phyloP scores from a whole-genome alignment of 2,797 vertebrate genomes.

The Tamandua tetradactyla region DNA sequence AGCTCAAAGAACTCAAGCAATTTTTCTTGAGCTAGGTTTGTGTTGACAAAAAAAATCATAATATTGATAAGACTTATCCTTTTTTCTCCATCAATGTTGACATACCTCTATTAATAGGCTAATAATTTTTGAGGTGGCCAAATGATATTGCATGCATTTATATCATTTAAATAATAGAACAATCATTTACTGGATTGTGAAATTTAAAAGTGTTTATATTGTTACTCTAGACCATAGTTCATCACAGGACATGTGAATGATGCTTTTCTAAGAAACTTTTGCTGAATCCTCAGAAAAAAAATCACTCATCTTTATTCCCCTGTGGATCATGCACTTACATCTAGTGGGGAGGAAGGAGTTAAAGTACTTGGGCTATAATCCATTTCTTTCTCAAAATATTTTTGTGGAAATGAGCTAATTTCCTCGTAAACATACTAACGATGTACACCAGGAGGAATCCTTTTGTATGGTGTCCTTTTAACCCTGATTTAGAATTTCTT shows the following conservation, averaged over 20 bases:
- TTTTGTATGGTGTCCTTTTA: not conserved
- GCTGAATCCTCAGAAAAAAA: not conserved
- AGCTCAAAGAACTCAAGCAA: conserved; percentile 10
- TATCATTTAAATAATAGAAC: conserved; percentile 41
- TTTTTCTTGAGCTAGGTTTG: conserved; percentile 48
- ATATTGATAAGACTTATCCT: conserved; percentile 54
- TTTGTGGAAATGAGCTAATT: not conserved
- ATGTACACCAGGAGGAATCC: not conserved
- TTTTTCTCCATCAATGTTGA: conserved; percentile 64
- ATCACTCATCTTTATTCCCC: not conserved
- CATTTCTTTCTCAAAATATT: not conserved
- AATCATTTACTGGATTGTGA: conserved; percentile 52
- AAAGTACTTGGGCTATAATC: not conserved
- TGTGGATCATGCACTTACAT: not conserved
- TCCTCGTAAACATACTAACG: not conserved
- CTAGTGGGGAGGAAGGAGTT: not conserved
- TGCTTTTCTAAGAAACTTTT: not conserved
- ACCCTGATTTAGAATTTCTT: not conserved
- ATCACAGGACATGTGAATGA: not conserved
- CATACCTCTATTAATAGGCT: conserved; percentile 65
- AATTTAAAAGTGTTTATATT: conserved; percentile 23
- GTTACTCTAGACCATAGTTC: not conserved
- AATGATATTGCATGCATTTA: conserved; percentile 53
- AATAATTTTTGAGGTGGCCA: conserved; percentile 53
- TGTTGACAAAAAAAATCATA: conserved; percentile 18